Base-by-base conservation (phyloP, 2,113 vertebrate genomes). In the Piaya cayana region DNA sequence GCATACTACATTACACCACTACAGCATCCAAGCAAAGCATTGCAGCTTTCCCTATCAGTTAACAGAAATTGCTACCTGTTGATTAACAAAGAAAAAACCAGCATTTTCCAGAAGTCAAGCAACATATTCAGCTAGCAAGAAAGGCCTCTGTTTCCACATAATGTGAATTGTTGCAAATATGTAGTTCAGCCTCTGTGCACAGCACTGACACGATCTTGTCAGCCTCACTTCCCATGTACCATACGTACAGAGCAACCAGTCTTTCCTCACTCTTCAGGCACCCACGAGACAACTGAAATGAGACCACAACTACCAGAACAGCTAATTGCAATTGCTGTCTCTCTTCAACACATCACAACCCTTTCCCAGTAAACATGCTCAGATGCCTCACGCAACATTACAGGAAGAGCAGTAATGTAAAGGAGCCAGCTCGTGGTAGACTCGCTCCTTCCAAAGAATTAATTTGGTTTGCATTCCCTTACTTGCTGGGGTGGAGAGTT, bases 401-500 rank as follows among this genome's bases (percentile, higher is more conserved):
- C 37, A 39, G 9, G 12, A 34, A 19, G 30, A 30, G 6, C 12
- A 55, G 12, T 17, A 26, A 32, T 3, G 8, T 7, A 11, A 82
- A 52, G 29, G 26, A 68, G 19, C 12, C 32, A 59, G 43, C 22
- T 9, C 18, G 5, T 8, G 49, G 10, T 1, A 3, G 58, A 25
- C 45, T 93, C 25, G 0, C 11, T 29, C 23, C 82, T 50, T 64
- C 75, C 56, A 30, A 82, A n/a, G 58, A 34, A n/a, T 17, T 8
- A n/a, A 20, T 42, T 75, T 26, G 36, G 43, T 9, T 62, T 34
- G 37, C 39, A 47, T 3, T 85, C 30, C 53, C 42, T 5, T 11
- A 11, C 56, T 47, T 0, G 0, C 3, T 37, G n/a, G 9, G 8
- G 10, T 19, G 14, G 34, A 3, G 12, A 43, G 12, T 42, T 70